Conservation (phyloP, 2,113 vertebrate species). For the Chloroceryle aenea region DNA sequence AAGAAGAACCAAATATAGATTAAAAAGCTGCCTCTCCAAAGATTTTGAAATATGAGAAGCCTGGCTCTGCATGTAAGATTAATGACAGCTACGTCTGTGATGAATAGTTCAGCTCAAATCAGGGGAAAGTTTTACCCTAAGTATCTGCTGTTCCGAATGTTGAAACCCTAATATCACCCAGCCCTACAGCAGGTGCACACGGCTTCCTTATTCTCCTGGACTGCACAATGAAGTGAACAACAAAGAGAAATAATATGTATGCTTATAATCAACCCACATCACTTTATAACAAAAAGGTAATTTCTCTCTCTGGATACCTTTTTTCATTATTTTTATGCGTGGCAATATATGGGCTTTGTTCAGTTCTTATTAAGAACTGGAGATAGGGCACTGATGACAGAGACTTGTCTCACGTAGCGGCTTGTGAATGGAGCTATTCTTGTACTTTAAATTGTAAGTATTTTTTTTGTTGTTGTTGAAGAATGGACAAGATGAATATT, state of each 20-base stretch:
- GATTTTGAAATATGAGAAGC: slow-evolving; percentile 78
- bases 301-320: slow-evolving; percentile 20
- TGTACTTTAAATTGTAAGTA: background rate
- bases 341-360: slow-evolving; percentile 9
- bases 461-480: background rate
- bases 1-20: slow-evolving; percentile 78
- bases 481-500: slow-evolving; percentile 55
- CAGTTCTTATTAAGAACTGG: background rate
- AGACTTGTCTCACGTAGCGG: background rate
- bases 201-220: background rate
- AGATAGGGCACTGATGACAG: background rate
- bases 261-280: slow-evolving; percentile 20
- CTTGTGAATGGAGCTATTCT: slow-evolving; percentile 50
- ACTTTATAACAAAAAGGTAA: slow-evolving; percentile 16
- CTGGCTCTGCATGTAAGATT: slow-evolving; percentile 80
- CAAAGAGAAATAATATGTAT: slow-evolving; percentile 2
- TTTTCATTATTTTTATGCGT: background rate
- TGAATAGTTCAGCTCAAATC: slow-evolving; percentile 61
- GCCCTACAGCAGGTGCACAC: background rate
- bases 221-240: background rate
- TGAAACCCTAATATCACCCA: background rate
- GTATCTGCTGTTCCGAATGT: background rate
- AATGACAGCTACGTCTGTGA: slow-evolving; percentile 72
- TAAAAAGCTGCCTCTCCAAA: slow-evolving; percentile 77
- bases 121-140: slow-evolving; percentile 35